phyloP scores from a whole-genome alignment of 2,113 vertebrate genomes.

The Megaceryle torquata region DNA sequence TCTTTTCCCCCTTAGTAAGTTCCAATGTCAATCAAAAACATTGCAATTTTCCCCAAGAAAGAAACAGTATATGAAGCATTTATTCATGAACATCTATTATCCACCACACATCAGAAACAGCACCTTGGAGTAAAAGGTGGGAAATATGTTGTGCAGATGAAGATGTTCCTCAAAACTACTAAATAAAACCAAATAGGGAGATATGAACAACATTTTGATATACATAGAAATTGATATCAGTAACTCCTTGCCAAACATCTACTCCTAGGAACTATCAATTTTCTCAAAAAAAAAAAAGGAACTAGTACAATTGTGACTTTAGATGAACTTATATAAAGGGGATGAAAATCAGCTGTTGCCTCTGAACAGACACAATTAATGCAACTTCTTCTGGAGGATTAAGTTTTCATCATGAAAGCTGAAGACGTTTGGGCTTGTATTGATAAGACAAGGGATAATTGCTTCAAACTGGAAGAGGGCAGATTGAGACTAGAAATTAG shows the following conservation, averaged over 20 bases:
- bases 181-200: background rate
- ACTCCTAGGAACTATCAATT: background rate
- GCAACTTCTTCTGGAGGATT: background rate
- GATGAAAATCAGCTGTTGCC: background rate
- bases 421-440: background rate
- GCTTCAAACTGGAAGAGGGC: no score
- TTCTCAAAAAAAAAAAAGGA: background rate
- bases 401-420: background rate
- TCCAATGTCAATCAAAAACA: slow-evolving; percentile 36
- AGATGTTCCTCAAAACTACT: background rate
- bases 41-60: background rate
- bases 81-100: background rate
- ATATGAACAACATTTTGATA: background rate
- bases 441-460: no score
- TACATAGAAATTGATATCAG: background rate
- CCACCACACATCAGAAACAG: background rate
- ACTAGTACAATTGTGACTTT: background rate
- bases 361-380: background rate
- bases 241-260: background rate
- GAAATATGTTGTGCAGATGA: background rate
- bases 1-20: slow-evolving; percentile 43
- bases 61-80: slow-evolving; percentile 20
- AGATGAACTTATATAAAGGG: background rate
- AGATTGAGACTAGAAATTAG: no score
- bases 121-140: background rate